Base-by-base conservation (phyloP, 2,113 vertebrate genomes). In the Chionis minor region DNA sequence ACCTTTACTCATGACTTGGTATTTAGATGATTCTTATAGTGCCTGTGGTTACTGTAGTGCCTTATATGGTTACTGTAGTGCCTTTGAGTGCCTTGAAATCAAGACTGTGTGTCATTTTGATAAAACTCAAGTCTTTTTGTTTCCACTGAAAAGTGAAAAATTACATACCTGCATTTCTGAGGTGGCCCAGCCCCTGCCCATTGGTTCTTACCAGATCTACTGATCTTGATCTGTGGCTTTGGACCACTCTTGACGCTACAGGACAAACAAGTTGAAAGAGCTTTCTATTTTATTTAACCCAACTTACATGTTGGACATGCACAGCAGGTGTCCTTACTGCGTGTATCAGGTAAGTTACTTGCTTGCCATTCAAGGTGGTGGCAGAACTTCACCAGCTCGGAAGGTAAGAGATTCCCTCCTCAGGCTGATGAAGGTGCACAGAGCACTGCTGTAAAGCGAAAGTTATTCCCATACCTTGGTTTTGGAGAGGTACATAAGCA, bases 301-400 rank as follows among this genome's bases (percentile, higher is more conserved):
- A 72, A 5, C 17, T 58, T 32, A n/a, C 0, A 0, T 8, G 13
- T 13, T 54, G 33, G 45, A 22, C 10, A 8, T 2, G 18, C 6
- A 26, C 7, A 26, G 42, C 23, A 44, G 10, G 27, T 40, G 9
- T 45, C 55, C 35, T 80, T 19, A 5, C 28, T 30, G 7, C 18
- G 14, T 33, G 6, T 33, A 9, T 66, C 27, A 17, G 26, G 14
- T 69, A 12, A 86, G 54, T 62, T 72, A 10, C 7, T 54, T 1
- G 0, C 20, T 35, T 33, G 19, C 12, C 7, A 1, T 67, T 65
- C 8, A 21, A 92, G 27, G 32, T 14, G 65, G 51, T 12, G 28
- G 58, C 11, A 44, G 45, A 81, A 40, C 10, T 38, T 45, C 5
- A 16, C 5, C 33, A 16, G 15, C 20, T 77, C 27, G 73, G 80